Percentiles rank a stretch among this genome's conserved stretches.
phyloP scores from a whole-genome alignment of 2,113 vertebrate species.

The Catharus fuscescens region DNA sequence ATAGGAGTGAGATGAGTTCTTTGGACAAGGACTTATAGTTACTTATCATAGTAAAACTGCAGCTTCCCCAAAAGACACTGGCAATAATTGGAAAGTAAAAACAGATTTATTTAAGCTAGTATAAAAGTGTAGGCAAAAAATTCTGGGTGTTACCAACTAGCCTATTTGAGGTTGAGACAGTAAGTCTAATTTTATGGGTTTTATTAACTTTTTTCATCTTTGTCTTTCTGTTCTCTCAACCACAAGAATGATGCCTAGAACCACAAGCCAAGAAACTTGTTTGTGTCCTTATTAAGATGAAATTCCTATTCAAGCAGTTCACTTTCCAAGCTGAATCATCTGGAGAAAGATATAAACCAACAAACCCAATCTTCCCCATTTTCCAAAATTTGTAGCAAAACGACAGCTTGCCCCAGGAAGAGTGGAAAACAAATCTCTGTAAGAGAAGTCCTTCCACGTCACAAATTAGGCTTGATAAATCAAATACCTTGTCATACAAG shows the following conservation, averaged over 20 bases:
- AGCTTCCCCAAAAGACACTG: not conserved
- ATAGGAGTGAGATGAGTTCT: not conserved
- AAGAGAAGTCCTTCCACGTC: constrained; percentile 35
- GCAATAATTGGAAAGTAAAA: not conserved
- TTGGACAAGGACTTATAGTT: not conserved
- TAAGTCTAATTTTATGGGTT: not conserved
- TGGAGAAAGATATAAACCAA: not conserved
- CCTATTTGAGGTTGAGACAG: not conserved
- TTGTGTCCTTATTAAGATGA: not conserved
- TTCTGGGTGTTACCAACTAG: not conserved
- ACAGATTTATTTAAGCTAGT: not conserved
- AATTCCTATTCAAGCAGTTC: not conserved
- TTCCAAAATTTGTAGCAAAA: not conserved
- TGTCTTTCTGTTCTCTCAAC: not conserved
- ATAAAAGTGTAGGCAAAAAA: not conserved
- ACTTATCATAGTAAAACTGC: not conserved
- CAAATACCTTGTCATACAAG: constrained; percentile 22
- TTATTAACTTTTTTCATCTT: not conserved
- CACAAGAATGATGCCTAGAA: not conserved
- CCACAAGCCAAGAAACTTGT: not conserved
- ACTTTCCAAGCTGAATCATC: not conserved
- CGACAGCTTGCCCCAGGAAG: not conserved
- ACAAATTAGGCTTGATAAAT: constrained; percentile 30
- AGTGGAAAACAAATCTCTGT: not conserved
- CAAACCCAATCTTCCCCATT: not conserved